Percentiles rank a stretch among this genome's conserved stretches.
These are phyloP conservation scores for Nannoperca australis DNA, from an alignment of 2,797 vertebrate genomes.

Conservation along the genomic window DNA sequence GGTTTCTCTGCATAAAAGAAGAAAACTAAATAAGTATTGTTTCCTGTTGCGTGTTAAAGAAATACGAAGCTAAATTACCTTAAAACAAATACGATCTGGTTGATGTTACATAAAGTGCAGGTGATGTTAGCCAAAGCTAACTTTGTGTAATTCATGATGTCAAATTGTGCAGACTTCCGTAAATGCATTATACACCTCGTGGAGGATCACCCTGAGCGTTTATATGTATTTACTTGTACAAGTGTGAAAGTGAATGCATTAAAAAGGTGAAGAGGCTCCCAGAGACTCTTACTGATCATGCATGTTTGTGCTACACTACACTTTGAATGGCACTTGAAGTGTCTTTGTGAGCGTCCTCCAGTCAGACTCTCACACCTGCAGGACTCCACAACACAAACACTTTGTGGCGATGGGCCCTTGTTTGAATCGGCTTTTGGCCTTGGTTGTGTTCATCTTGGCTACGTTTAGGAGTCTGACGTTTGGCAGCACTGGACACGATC, in stretches of 20 bases:
- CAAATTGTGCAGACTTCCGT: too few relatives aligned
- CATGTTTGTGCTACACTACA: neutral
- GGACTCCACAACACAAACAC: constrained; percentile 13
- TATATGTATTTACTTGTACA: neutral
- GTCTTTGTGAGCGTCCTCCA: neutral
- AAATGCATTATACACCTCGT: too few relatives aligned
- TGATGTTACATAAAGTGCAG: neutral
- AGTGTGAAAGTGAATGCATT: too few relatives aligned
- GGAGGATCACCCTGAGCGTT: neutral
- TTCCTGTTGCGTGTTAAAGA: neutral
- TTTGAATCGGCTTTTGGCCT: constrained; percentile 29
- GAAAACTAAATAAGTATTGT: neutral
- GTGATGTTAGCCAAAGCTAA: too few relatives aligned
- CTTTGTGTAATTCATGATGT: neutral
- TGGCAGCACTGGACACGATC: constrained; percentile 32
- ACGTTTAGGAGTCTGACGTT: constrained; percentile 31
- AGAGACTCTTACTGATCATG: neutral
- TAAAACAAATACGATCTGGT: neutral
- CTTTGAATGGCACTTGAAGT: constrained; percentile 6
- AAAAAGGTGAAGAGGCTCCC: neutral
- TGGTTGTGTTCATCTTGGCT: constrained; percentile 28
- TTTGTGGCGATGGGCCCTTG: neutral
- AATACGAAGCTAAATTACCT: neutral
- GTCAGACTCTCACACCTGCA: constrained; percentile 11
- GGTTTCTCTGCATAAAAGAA: too few relatives aligned